Base-by-base conservation (phyloP, 2,888 invertebrate species). In the Drosophila aldrichi region DNA sequence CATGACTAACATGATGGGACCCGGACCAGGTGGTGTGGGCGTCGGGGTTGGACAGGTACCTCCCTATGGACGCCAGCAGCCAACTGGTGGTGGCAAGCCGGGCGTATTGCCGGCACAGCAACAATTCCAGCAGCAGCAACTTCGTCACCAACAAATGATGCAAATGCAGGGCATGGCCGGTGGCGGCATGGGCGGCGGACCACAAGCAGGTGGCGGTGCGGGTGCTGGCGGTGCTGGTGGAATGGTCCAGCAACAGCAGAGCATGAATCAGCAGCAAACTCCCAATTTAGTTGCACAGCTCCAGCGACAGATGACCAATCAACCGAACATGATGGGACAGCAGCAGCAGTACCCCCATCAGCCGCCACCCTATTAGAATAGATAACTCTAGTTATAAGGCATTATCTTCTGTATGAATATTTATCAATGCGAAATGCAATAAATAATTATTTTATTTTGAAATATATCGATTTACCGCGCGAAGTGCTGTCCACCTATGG, bases 121-220 rank as follows among this genome's bases (percentile, higher is more conserved):
- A 69, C 92, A 92, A 60, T 91, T 91, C 60, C 92, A 92, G 56
- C 92, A 92, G 90, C 92, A 92, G 82, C 96, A 96, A 91, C 94
- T 96, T 94, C 92, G 96, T 81, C 94, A 95, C 94, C 96, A 96
- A 81, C 96, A 95, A 69, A 95, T 95, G 92, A 95, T 95, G 88
- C 92, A 92, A 81, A 95, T 94, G 90, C 95, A 95, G 88, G 85
- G 95, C 82, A 92, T 69, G 92, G 88, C 81, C 7, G 78, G 88
- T 25, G 89, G 88, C 16, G 88, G 82, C 22, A 88, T 85, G 86
- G 92, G 92, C 6, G 91, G 92, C 69, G 91, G 88, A 9, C 91
- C 91, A 10, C 93, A 92, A 65, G 62, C 85, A 5, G 84, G 82
- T 14, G 89, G 88, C 9, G 90, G 81, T 22, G 90, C 79, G 32